phyloP scores from a whole-genome alignment of 2,888 invertebrate species.

The Drosophila monieri region DNA sequence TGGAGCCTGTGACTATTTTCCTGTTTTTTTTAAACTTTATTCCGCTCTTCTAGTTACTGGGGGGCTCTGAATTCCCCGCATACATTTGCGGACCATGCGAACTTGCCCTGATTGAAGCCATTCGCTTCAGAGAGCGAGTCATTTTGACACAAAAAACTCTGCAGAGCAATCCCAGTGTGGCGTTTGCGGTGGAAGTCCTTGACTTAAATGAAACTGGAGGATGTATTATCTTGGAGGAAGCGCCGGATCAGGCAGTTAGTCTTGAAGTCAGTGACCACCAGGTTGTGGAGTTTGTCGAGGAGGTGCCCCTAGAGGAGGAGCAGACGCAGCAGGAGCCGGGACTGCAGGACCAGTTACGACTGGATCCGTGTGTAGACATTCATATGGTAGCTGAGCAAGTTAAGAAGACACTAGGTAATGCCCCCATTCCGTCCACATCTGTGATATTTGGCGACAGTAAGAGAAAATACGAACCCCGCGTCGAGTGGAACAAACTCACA shows the following conservation, averaged over 20 bases:
- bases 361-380: background rate
- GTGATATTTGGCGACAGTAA: slow-evolving; percentile 51
- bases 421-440: slow-evolving; percentile 22
- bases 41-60: slow-evolving; percentile 36
- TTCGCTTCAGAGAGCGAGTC: slow-evolving; percentile 59
- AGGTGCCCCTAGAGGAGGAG: background rate
- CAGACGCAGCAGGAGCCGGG: background rate
- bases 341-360: background rate
- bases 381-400: background rate
- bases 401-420: background rate
- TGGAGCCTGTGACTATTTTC: slow-evolving; percentile 4
- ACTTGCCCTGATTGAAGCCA: slow-evolving; percentile 52
- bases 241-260: slow-evolving; percentile 12
- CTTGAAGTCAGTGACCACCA: slow-evolving; percentile 14
- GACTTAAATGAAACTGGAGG: slow-evolving; percentile 40
- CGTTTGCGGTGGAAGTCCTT: slow-evolving; percentile 30
- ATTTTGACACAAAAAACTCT: slow-evolving; percentile 64
- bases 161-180: slow-evolving; percentile 15
- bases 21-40: background rate
- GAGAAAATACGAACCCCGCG: slow-evolving; percentile 46
- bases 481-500: slow-evolving; percentile 58
- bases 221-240: background rate
- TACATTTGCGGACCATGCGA: slow-evolving; percentile 64
- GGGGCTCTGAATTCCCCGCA: slow-evolving; percentile 42
- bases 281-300: slow-evolving; percentile 1